Percentiles rank a stretch among this genome's conserved stretches.
phyloP scores from a whole-genome alignment of 2,113 vertebrate species.

The Gobiocypris rarus region DNA sequence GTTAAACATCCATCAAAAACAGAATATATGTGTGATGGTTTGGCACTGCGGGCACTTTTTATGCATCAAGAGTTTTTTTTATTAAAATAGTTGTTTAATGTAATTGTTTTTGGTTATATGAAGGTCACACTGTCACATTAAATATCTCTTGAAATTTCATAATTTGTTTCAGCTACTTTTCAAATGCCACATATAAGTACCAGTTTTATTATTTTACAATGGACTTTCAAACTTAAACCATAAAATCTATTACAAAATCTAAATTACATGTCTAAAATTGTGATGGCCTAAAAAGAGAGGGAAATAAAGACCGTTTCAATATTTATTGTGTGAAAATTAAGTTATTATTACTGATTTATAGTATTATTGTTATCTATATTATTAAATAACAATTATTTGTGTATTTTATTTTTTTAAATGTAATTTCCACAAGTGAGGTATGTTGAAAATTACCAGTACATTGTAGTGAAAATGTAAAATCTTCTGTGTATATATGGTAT shows the following conservation, averaged over 20 bases:
- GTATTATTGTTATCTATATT: too few species aligned
- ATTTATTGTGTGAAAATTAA: background rate
- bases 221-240: background rate
- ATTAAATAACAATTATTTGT: too few species aligned
- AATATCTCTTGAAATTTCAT: background rate
- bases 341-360: background rate
- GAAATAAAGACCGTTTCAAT: background rate
- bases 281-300: background rate
- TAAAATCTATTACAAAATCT: background rate
- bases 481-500: background rate
- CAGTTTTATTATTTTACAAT: too few species aligned
- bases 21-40: background rate
- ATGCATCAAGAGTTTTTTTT: background rate
- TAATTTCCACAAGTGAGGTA: background rate
- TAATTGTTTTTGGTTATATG: background rate
- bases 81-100: background rate
- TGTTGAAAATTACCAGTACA: background rate
- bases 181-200: background rate
- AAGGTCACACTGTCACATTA: background rate
- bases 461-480: background rate
- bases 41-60: background rate
- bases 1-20: background rate
- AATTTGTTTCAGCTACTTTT: background rate
- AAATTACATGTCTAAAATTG: too few species aligned
- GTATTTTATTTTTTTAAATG: too few species aligned